phyloP scores from a whole-genome alignment of 2,888 invertebrate species.

The Eristalis pertinax region DNA sequence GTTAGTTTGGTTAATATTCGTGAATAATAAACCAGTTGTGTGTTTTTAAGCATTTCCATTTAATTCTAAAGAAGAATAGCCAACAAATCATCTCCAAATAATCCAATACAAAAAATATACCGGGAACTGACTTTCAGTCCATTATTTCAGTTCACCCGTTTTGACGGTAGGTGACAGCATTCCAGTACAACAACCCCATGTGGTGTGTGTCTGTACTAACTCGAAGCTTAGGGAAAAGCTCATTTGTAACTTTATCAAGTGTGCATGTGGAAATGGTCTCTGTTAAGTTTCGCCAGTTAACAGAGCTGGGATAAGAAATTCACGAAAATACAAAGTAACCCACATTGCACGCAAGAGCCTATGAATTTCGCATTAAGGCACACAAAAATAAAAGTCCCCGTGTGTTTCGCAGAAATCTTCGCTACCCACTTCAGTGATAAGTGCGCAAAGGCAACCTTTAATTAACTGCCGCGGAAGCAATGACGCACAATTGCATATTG shows the following conservation, averaged over 20 bases:
- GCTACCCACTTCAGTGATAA: too few species aligned
- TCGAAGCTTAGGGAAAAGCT: not conserved
- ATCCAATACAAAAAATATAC: too few species aligned
- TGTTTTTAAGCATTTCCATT: too few species aligned
- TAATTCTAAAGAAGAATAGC: too few species aligned
- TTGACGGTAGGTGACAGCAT: not conserved
- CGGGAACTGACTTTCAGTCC: not conserved
- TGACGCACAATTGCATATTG: not conserved
- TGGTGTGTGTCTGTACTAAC: not conserved
- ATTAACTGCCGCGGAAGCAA: too few species aligned
- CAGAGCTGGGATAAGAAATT: not conserved
- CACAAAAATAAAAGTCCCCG: not conserved
- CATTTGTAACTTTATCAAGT: not conserved
- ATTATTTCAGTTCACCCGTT: not conserved
- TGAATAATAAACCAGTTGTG: too few species aligned
- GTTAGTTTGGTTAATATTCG: too few species aligned
- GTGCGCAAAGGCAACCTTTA: too few species aligned
- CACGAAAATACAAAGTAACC: not conserved
- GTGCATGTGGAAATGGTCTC: not conserved
- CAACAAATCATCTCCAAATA: too few species aligned
- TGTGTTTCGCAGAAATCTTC: not conserved
- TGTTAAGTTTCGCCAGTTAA: not conserved
- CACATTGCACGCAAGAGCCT: too few species aligned
- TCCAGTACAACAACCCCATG: not conserved
- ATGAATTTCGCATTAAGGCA: not conserved